phyloP scores from a whole-genome alignment of 2,888 invertebrate species.

The Agriotes lineatus region DNA sequence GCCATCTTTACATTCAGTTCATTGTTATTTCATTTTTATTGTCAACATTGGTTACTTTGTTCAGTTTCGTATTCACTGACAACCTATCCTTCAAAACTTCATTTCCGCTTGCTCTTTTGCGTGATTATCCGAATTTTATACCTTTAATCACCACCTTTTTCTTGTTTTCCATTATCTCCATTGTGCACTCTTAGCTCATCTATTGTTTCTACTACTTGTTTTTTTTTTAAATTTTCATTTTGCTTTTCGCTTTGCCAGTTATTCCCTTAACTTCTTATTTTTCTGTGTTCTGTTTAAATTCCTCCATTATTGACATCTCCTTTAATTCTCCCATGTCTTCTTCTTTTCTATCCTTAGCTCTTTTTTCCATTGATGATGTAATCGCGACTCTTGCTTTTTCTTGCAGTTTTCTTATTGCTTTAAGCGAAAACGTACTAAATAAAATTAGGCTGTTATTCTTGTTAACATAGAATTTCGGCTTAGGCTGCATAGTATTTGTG shows the following conservation, averaged over 20 bases:
- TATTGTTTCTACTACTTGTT: background rate
- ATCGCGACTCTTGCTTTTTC: too few species aligned
- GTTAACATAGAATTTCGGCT: too few species aligned
- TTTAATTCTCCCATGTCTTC: background rate
- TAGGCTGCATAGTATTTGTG: too few species aligned
- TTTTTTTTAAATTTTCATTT: background rate
- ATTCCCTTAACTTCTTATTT: background rate
- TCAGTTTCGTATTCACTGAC: background rate
- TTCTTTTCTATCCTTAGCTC: background rate
- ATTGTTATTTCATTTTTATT: background rate
- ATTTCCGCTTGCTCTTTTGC: background rate
- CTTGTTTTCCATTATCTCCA: background rate
- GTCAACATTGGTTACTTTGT: background rate
- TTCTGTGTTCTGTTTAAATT: background rate
- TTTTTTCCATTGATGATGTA: too few species aligned
- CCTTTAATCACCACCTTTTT: background rate
- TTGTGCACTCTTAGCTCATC: background rate
- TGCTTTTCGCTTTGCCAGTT: background rate
- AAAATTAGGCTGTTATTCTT: too few species aligned
- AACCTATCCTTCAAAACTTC: background rate
- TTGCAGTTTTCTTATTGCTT: too few species aligned
- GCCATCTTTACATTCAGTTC: background rate
- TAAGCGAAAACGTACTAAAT: too few species aligned
- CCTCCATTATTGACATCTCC: background rate
- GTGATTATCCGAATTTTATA: background rate